Percentiles rank a stretch among this genome's conserved stretches.
These are phyloP conservation scores for Amblyopsis hoosieri DNA, from an alignment of 2,797 vertebrate genomes.

Conservation along the genomic window DNA sequence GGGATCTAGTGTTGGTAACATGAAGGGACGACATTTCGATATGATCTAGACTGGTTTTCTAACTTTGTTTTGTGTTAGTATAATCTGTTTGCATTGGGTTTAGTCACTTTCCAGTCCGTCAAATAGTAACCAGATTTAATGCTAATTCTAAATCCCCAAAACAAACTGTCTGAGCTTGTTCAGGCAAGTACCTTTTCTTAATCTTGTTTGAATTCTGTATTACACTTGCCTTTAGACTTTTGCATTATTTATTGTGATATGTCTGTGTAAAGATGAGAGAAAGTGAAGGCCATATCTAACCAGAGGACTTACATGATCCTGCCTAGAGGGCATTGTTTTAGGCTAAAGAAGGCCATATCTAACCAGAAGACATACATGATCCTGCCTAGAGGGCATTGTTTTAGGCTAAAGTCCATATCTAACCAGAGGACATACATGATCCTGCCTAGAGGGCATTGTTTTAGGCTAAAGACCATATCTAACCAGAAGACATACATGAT, in stretches of 20 bases:
- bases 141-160: conserved; percentile 34
- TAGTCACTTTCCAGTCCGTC: conserved; percentile 17
- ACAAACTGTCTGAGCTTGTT: conserved; percentile 28
- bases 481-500: not conserved
- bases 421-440: not conserved
- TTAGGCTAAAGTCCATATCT: not conserved
- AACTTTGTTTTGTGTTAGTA: conserved; percentile 13
- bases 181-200: too few relatives aligned
- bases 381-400: too few relatives aligned
- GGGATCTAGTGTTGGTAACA: conserved; percentile 6
- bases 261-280: not conserved
- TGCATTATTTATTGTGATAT: too few relatives aligned
- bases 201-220: too few relatives aligned
- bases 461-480: not conserved
- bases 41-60: conserved; percentile 32
- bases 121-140: conserved; percentile 11
- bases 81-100: conserved; percentile 39
- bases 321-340: not conserved
- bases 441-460: not conserved
- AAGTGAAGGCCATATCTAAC: not conserved
- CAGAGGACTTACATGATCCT: not conserved
- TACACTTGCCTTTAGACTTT: too few relatives aligned
- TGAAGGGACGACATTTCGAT: not conserved
- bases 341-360: not conserved
- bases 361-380: too few relatives aligned